Base-by-base conservation (phyloP, 2,888 invertebrate species). In the Zootermopsis nevadensis region DNA sequence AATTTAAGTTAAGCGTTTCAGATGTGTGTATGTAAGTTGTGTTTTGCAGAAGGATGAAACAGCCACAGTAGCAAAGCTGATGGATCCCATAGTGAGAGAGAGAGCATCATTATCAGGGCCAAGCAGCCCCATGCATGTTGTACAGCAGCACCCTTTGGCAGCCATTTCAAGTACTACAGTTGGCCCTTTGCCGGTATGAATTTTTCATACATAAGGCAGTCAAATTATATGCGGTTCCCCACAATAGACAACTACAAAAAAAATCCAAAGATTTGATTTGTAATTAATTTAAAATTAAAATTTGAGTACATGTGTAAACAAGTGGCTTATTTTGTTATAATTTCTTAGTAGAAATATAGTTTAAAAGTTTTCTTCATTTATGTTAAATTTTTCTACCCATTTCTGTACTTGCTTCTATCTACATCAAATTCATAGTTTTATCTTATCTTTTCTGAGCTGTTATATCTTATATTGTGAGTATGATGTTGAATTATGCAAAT, bases 31-130 rank as follows among this genome's bases (percentile, higher is more conserved):
- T 12, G 19, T 48, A 3, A 48, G 48, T 48, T 48, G 8, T 67
- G 38, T 60, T 77, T 83, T 83, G 35, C 84, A 85, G 85, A 85
- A 84, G 2, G 85, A 85, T 83, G 85, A 85, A 69, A 85, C 85
- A 30, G 79, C 84, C 6, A 80, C 85, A 38, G 83, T 31, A 33
- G 53, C 81, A 24, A 83, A 83, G 66, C 77, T 83, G 24, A 67
- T 77, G n/a, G 83, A 83, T 33, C 42, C 81, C 27, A 60, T 55
- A 27, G 83, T 80, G 24, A 60, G 84, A 72, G 84, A 84, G 69
- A 67, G 82, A 31, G 80, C 84, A 82, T 82, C 76, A 31, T 42
- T 82, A n/a, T 84, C 85, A 42, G 85, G 83, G 7, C 82, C 83
- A 60, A 83, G 80, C 67, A 84, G 82, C 77, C 85, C 83, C 15